These are phyloP conservation scores for Aricia agestis DNA, from an alignment of 1,140 invertebrate species.

Conservation along the genomic window DNA sequence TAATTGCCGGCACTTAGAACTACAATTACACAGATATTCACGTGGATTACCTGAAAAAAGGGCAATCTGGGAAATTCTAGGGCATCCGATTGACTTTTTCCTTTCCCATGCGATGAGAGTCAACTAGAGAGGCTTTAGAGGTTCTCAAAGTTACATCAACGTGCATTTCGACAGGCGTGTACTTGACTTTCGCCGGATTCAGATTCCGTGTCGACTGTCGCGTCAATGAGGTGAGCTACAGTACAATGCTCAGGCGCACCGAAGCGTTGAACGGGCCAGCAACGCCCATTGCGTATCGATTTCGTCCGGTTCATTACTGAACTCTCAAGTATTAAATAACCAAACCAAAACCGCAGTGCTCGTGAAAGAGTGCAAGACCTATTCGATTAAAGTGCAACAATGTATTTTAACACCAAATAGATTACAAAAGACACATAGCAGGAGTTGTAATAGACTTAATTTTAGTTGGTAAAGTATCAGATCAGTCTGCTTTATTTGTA, in stretches of 20 bases:
- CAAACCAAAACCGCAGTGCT: conserved; percentile 38
- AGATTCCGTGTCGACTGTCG: conserved; percentile 62
- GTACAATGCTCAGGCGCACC: conserved; percentile 52
- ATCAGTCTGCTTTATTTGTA: no score
- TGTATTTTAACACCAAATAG: neutral
- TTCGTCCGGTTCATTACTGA: conserved; percentile 53
- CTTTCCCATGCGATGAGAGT: neutral
- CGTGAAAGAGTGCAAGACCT: conserved; percentile 8
- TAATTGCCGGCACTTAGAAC: conserved; percentile 42
- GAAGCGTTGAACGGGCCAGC: conserved; percentile 49
- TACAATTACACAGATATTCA: conserved; percentile 34
- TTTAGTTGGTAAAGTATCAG: no score
- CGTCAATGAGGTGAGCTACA: conserved; percentile 59
- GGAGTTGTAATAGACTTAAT: no score
- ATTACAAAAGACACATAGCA: neutral
- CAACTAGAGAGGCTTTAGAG: no score
- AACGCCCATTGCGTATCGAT: conserved; percentile 51
- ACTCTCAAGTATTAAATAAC: conserved; percentile 52
- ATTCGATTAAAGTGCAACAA: neutral
- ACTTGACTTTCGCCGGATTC: conserved; percentile 67
- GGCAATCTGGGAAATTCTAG: conserved; percentile 6
- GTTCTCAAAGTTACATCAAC: neutral
- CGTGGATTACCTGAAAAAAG: neutral
- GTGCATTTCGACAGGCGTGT: conserved; percentile 26
- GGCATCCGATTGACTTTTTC: neutral